Percentiles rank a stretch among this genome's conserved stretches.
Evolutionary conservation across 1,140 invertebrate species (phyloP).

Genomic region (Sarcophaga bullata): DNA sequence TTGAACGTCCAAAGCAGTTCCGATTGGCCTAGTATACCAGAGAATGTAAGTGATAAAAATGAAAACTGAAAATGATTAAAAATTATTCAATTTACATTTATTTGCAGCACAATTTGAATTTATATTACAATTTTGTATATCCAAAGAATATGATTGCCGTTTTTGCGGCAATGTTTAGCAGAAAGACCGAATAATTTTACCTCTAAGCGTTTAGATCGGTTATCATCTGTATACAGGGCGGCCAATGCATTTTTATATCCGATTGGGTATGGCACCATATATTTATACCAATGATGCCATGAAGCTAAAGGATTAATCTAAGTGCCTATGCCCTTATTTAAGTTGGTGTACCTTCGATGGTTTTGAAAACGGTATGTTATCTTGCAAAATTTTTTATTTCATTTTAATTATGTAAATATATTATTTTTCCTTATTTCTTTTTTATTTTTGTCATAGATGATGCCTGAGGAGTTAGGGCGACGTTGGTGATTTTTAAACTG

Average conservation of each 20-base stretch:
- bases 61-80: neutral
- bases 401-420: neutral
- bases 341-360: slow-evolving; percentile 89
- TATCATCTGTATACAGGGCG: slow-evolving; percentile 95
- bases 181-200: slow-evolving; percentile 91
- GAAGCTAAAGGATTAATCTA: slow-evolving; percentile 89
- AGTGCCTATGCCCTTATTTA: slow-evolving; percentile 92
- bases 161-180: slow-evolving; percentile 92
- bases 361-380: slow-evolving; percentile 72
- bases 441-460: slow-evolving; percentile 64
- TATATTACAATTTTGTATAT: slow-evolving; percentile 95
- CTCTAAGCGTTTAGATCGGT: slow-evolving; percentile 83
- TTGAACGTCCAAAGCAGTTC: slow-evolving; percentile 80
- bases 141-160: slow-evolving; percentile 91
- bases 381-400: neutral
- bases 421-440: slow-evolving; percentile 69
- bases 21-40: slow-evolving; percentile 91
- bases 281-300: slow-evolving; percentile 92
- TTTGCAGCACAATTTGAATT: slow-evolving; percentile 90
- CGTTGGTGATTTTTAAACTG: slow-evolving; percentile 88
- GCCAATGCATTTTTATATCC: slow-evolving; percentile 94
- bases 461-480: slow-evolving; percentile 82
- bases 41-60: slow-evolving; percentile 84
- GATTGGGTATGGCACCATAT: slow-evolving; percentile 98
- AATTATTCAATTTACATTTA: slow-evolving; percentile 28